Base-by-base conservation (phyloP, 2,797 vertebrate species). In the Epinephelus malabaricus region DNA sequence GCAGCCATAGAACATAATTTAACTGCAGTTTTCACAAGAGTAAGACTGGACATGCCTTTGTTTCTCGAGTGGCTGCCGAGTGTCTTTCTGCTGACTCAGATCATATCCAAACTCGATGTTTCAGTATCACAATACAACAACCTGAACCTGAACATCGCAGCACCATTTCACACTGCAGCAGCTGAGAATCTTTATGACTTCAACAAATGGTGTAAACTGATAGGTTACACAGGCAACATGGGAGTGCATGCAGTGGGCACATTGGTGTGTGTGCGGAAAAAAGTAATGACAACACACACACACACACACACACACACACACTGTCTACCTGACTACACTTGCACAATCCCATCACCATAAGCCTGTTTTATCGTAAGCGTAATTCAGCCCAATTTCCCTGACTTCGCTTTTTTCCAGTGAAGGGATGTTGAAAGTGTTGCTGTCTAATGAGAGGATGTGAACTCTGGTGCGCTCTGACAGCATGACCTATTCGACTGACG, bases 371-470 rank as follows among this genome's bases (percentile, higher is more conserved):
- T 72, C 56, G 9, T 47, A 4, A 63, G 75, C 3, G 7, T n/a
- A 43, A 78, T 75, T 82, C 79, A 66, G 66, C 40, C 56, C 73
- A 72, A 65, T 82, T 87, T 78, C 70, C 70, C 83, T 81, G 85
- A 88, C 64, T 86, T 60, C 7, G 69, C 86, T 73, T 82, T 68
- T n/a, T 64, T 68, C 66, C 81, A 71, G 60, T 59, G 82, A 79
- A 65, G 80, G 66, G 76, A 83, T 85, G 89, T 79, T 82, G 85
- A 68, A 85, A 84, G 88, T 81, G 4, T 76, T 91, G 80, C 86
- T 85, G 86, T 93, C 89, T 89, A 91, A 93, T 91, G 92, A 94
- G 92, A 89, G 91, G 89, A 93, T 89, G 92, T 92, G 93, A 92
- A 89, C 91, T 82, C 86, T 82, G 90, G 86, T 56, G 90, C n/a